Evolutionary conservation across 2,797 vertebrate genomes (phyloP).

Genomic region (Threskiornis aethiopicus): DNA sequence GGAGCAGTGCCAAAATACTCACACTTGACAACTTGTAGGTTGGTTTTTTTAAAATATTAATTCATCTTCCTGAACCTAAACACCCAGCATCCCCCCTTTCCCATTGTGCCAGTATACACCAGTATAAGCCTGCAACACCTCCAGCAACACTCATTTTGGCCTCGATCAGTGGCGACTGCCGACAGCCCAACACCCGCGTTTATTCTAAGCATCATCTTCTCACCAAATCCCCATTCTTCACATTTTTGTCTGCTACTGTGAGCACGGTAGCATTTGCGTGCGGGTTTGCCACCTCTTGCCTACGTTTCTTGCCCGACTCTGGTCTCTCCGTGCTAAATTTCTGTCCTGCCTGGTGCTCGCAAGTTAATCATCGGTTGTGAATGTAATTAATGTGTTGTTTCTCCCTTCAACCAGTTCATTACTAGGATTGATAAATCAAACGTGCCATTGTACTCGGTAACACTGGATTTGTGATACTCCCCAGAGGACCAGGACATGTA

Average conservation of each 20-base stretch:
- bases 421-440: slow-evolving; percentile 14
- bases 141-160: neutral
- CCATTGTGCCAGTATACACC: neutral
- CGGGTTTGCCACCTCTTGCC: neutral
- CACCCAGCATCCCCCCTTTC: neutral
- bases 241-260: neutral
- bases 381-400: neutral
- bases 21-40: neutral
- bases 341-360: neutral
- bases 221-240: neutral
- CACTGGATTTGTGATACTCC: neutral
- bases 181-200: neutral
- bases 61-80: neutral
- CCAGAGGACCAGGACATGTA: neutral
- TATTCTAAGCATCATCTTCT: neutral
- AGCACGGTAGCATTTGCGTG: accelerated
- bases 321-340: neutral
- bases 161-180: accelerated
- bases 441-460: neutral
- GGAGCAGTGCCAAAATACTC: neutral
- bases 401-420: neutral
- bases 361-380: neutral
- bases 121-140: neutral
- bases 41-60: neutral
- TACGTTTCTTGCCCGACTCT: neutral